Evolutionary conservation across 1,140 invertebrate genomes (phyloP).

Genomic region (Apis laboriosa): DNA sequence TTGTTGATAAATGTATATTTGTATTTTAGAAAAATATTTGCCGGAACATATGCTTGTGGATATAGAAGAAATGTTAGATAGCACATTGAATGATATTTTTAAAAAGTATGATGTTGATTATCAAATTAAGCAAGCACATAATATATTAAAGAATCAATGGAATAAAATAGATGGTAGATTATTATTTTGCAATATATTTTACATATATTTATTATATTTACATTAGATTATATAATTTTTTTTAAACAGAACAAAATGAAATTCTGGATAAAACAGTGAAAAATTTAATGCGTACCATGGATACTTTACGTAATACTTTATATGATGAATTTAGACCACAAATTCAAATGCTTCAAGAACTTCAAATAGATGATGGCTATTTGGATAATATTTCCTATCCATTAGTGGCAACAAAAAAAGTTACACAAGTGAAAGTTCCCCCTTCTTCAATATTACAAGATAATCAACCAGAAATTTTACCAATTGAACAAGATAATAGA

Average conservation of each 20-base stretch:
- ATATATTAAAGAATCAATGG: slow-evolving; percentile 65
- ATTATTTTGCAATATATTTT: slow-evolving; percentile 2
- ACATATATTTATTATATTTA: not conserved
- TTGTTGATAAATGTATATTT: not conserved
- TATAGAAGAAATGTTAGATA: slow-evolving; percentile 69
- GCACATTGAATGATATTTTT: slow-evolving; percentile 65
- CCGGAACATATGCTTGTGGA: slow-evolving; percentile 68
- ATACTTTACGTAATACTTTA: slow-evolving; percentile 70
- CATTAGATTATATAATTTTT: slow-evolving; percentile 12
- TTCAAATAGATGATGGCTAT: slow-evolving; percentile 70
- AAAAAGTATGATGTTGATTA: slow-evolving; percentile 75
- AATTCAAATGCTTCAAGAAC: slow-evolving; percentile 71
- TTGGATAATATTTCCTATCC: slow-evolving; percentile 40
- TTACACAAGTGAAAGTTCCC: slow-evolving; percentile 70
- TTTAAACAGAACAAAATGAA: slow-evolving; percentile 63
- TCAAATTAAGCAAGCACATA: slow-evolving; percentile 70
- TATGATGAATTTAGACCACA: slow-evolving; percentile 75
- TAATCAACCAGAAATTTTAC: slow-evolving; percentile 79
- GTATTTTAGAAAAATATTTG: slow-evolving; percentile 67
- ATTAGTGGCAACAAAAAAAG: slow-evolving; percentile 76
- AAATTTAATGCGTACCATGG: slow-evolving; percentile 70
- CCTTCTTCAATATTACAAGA: slow-evolving; percentile 59
- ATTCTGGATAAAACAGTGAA: slow-evolving; percentile 67
- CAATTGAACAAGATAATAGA: slow-evolving; percentile 70
- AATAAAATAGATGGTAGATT: slow-evolving; percentile 67